phyloP scores from a whole-genome alignment of 1,140 invertebrate genomes.

The Drosophila fuyamai region DNA sequence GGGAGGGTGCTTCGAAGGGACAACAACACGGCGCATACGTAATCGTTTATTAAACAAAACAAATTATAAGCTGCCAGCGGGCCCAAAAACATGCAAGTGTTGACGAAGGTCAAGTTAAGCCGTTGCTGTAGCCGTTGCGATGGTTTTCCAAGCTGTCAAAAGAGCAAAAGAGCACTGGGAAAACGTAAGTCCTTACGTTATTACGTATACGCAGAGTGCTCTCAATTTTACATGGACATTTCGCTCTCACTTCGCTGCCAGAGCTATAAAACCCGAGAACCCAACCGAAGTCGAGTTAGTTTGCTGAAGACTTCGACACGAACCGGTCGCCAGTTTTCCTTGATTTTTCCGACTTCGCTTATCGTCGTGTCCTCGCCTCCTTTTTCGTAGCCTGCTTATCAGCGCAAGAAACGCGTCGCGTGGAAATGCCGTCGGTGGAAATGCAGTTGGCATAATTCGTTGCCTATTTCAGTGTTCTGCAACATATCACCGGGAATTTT shows the following conservation, averaged over 20 bases:
- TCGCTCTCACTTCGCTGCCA: conserved; percentile 5
- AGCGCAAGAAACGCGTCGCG: conserved; percentile 14
- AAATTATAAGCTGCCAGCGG: conserved; percentile 33
- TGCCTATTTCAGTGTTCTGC: conserved; percentile 44
- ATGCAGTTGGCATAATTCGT: conserved; percentile 60
- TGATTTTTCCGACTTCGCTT: conserved; percentile 36
- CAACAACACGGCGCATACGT: conserved; percentile 36
- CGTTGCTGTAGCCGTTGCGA: conserved; percentile 44
- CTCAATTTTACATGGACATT: background rate
- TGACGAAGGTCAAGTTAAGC: conserved; percentile 76
- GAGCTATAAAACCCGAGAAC: conserved; percentile 53
- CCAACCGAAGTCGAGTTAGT: conserved; percentile 47
- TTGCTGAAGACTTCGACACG: conserved; percentile 56
- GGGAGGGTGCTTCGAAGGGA: conserved; percentile 9
- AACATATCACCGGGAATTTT: conserved; percentile 55
- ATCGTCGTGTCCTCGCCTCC: conserved; percentile 25
- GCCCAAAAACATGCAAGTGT: conserved; percentile 56
- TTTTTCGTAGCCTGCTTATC: conserved; percentile 50
- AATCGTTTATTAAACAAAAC: conserved; percentile 44
- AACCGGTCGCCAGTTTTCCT: conserved; percentile 44
- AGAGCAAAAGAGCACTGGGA: conserved; percentile 16
- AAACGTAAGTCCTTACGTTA: conserved; percentile 49
- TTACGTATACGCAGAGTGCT: conserved; percentile 15
- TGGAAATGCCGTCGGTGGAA: conserved; percentile 36
- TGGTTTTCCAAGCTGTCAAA: conserved; percentile 9